phyloP scores from a whole-genome alignment of 2,113 vertebrate genomes.

The Mastomys coucha region DNA sequence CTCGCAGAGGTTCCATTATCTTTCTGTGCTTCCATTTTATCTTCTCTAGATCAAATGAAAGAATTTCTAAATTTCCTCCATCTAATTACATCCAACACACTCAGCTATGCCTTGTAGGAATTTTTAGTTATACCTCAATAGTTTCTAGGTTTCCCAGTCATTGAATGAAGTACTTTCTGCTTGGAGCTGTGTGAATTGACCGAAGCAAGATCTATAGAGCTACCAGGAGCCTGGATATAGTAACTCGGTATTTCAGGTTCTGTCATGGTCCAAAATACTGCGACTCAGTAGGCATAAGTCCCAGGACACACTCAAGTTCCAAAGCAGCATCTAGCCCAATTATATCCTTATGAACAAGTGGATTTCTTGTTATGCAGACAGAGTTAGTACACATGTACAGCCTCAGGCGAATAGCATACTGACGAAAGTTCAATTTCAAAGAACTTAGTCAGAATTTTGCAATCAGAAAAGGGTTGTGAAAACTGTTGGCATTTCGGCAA shows the following conservation, averaged over 20 bases:
- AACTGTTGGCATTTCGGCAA: slow-evolving; percentile 5
- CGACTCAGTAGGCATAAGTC: not conserved
- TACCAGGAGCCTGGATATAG: not conserved
- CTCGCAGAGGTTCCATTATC: not conserved
- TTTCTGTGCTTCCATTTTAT: slow-evolving; percentile 8
- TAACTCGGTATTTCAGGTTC: not conserved
- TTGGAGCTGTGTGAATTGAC: not conserved
- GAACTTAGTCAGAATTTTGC: slow-evolving; percentile 1
- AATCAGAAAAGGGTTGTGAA: not conserved
- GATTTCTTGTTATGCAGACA: not conserved
- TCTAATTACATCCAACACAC: too few relatives aligned
- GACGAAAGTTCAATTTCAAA: not conserved
- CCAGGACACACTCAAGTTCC: not conserved
- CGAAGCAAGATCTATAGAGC: not conserved
- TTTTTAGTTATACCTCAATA: not conserved
- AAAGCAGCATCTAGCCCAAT: not conserved
- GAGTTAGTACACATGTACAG: not conserved
- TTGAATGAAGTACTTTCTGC: not conserved
- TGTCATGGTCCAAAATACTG: not conserved
- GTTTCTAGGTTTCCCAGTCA: not conserved
- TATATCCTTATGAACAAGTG: not conserved
- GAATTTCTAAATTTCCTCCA: not conserved
- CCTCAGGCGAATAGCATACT: not conserved
- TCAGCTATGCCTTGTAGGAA: not conserved
- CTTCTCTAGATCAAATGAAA: slow-evolving; percentile 15